Evolutionary conservation across 2,888 invertebrate genomes (phyloP), one percentile per base, ranked within the genome.

Genomic region (Cheilosia vernalis): DNA sequence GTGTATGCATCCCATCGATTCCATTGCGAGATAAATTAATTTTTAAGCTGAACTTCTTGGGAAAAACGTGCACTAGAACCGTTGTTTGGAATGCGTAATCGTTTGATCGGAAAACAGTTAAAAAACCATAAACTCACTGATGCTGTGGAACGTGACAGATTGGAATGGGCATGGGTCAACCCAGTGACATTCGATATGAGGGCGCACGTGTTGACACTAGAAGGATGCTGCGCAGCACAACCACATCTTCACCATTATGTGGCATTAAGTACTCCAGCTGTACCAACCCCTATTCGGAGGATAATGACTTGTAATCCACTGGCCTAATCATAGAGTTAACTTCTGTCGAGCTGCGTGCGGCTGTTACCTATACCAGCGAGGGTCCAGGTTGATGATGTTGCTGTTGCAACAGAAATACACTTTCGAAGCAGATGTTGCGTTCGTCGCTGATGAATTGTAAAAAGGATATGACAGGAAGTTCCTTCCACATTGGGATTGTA

Each of bases 301-400:
- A 80, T 84, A 84, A 84, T 84, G 79, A 40, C 73, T 51, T 74
- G 73, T 84, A 84, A 79, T 79, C 79, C 79, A 42, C 51, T 44
- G 21, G 44, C 53, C 77, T 77, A 81, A 81, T 81, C 76, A 76
- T 56, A 76, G 73, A 73, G 83, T 73, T 73, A 51, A 83, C 79
- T 79, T 47, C 53, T 83, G 83, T 42, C 79, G 79, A 7, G 27
- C 27, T 73, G 67, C 42, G 80, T 24, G n/a, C 61, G 69, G 58
- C 63, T 70, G 81, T 51, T 81, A 47, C n/a, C 17, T 24, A 24
- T 51, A 60, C 58, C 49, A 42, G 67, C 13, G 49, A 51, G 15
- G 67, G 69, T 67, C 69, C 44, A 64, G 30, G 76, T 74, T 66
- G 61, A 55, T 74, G 60, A 63, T 51, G 60, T 30, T 55, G 55